Evolutionary conservation across 2,797 vertebrate species (phyloP), one percentile per base, ranked within the genome.

Genomic region (Margarornis squamiger): DNA sequence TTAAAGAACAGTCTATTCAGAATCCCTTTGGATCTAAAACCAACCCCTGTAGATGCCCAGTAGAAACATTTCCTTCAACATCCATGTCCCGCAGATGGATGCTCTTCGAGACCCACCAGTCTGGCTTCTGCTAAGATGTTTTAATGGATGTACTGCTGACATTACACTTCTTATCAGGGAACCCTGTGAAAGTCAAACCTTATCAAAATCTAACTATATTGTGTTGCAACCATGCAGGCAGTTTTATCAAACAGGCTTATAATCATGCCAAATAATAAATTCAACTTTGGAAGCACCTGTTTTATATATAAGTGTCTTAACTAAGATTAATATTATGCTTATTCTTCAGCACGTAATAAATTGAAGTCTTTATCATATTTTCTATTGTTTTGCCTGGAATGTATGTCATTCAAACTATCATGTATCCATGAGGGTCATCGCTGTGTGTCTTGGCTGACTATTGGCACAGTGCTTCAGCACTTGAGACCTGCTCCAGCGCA

Each of bases 321-420:
- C 78, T 89, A 63, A 89, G 81, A 79, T 67, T 82, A 79, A 54
- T 41, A 66, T 80, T 85, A 19, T 0, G 2, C 30, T 65, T 74
- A 14, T 87, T 94, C 74, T 83, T 94, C 75, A 29, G 77, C 39
- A 74, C 54, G 57, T 71, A 58, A 88, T 91, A 72, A 96, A 41
- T 30, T 85, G 74, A 82, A 80, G 30, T 7, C 76, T 54, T 61
- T 54, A 91, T 93, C 92, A 91, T 72, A 82, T 89, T 95, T 96
- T 92, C 90, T 68, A 57, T 93, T 91, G 49, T 96, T 95, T 93
- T 65, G 12, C 72, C 72, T 36, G 61, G 67, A 83, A 79, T 66
- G 57, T 46, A 9, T 93, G 84, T 91, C 94, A 94, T 21, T 93
- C 88, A 93, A 82, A 32, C 49, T 5, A 61, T 62, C 8, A 0